Conservation (phyloP, 2,888 invertebrate species). For the Dermolepida albohirtum region DNA sequence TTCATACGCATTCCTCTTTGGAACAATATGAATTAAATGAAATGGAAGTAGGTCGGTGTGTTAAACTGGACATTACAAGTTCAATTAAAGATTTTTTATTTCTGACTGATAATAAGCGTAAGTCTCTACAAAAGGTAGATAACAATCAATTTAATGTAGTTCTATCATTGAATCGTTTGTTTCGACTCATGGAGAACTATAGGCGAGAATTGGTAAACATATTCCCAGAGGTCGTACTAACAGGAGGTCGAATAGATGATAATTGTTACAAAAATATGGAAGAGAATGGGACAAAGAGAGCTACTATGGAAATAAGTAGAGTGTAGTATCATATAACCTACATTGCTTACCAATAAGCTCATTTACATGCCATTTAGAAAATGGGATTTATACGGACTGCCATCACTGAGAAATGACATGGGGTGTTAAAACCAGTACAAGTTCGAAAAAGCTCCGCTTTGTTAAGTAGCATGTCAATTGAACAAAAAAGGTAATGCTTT, state of each 20-base stretch:
- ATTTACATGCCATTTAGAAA: conserved; percentile 39
- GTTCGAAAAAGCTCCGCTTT: conserved; percentile 38
- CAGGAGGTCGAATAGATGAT: conserved; percentile 49
- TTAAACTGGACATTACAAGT: conserved; percentile 33
- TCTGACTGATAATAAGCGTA: neutral
- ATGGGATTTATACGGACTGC: conserved; percentile 40
- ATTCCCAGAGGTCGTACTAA: conserved; percentile 60
- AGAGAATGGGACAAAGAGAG: conserved; percentile 2
- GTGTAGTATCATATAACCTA: conserved; percentile 37
- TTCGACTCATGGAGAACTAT: conserved; percentile 60
- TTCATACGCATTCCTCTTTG: conserved; percentile 40
- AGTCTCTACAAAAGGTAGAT: neutral
- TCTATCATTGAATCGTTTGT: conserved; percentile 52
- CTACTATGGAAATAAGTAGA: conserved; percentile 22
- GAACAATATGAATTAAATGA: conserved; percentile 42
- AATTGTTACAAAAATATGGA: conserved; percentile 45
- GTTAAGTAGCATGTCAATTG: no score
- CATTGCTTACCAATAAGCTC: neutral
- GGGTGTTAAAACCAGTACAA: conserved; percentile 33
- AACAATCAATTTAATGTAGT: conserved; percentile 20
- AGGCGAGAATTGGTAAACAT: conserved; percentile 59
- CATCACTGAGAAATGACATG: conserved; percentile 18
- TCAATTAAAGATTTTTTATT: conserved; percentile 37
- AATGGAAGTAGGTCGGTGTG: conserved; percentile 34
- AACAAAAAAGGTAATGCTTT: no score